These are phyloP conservation scores for Lytechinus variegatus DNA, from an alignment of 35 echinoderm and acorn worm genomes.

Conservation along the genomic window DNA sequence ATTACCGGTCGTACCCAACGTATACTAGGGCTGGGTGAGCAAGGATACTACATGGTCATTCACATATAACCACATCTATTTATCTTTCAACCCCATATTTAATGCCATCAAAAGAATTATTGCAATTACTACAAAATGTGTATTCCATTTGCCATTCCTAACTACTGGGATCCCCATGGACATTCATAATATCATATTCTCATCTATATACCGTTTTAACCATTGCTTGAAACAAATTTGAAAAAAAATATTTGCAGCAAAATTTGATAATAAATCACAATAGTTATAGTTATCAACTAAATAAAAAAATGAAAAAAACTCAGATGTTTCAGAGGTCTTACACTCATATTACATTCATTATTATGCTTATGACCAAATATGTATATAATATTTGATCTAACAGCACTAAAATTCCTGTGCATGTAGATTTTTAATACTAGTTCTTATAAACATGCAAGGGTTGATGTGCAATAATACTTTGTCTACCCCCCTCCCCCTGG, in stretches of 20 bases:
- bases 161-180: neutral
- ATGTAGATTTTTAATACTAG: neutral
- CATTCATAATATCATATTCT: neutral
- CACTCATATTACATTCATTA: neutral
- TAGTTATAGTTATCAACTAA: neutral
- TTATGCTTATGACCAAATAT: neutral
- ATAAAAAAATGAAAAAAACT: neutral
- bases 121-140: neutral
- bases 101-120: neutral
- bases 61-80: neutral
- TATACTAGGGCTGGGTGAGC: slow-evolving; percentile 37
- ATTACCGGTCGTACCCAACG: slow-evolving; percentile 58
- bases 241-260: too few species aligned
- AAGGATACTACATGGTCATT: neutral
- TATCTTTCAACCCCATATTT: neutral
- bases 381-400: neutral
- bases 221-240: too few species aligned
- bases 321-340: neutral
- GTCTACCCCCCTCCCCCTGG: neutral
- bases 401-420: too few species aligned
- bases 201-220: too few species aligned
- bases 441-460: neutral
- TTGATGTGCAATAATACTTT: neutral
- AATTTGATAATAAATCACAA: too few species aligned
- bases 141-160: neutral